These are phyloP conservation scores for Brachypodius melanocephalos DNA, from an alignment of 2,113 vertebrate species.

Conservation along the genomic window DNA sequence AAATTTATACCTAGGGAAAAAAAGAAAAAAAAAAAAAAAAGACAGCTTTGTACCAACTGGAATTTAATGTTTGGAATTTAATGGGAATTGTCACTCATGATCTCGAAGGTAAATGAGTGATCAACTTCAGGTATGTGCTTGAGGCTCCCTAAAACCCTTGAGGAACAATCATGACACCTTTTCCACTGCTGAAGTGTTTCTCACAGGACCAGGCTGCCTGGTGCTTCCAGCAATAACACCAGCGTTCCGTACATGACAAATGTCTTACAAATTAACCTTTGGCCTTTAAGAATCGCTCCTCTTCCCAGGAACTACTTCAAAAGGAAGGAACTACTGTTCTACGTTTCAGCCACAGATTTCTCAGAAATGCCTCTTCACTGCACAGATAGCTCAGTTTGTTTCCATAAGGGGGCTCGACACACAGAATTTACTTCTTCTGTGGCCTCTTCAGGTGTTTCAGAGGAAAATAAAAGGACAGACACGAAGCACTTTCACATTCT, in stretches of 20 bases:
- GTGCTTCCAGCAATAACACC: not conserved
- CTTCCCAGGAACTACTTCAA: not conserved
- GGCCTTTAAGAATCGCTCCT: not conserved
- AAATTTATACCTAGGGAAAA: not conserved
- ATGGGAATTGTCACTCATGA: not conserved
- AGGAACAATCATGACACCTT: not conserved
- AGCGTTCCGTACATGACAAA: not conserved
- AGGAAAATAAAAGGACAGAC: not conserved
- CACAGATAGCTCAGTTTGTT: not conserved
- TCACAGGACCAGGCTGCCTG: not conserved
- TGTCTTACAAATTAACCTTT: not conserved
- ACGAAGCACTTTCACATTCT: not conserved
- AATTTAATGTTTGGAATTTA: not conserved
- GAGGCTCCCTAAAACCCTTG: not conserved
- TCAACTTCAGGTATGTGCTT: fast-evolving
- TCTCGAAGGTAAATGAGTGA: not conserved
- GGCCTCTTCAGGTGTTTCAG: not conserved
- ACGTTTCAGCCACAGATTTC: not conserved
- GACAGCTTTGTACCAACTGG: not conserved
- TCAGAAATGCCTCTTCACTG: not conserved
- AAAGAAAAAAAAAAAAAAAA: not conserved
- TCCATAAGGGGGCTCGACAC: not conserved
- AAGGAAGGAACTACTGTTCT: not conserved
- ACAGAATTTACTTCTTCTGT: not conserved
- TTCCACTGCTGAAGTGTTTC: not conserved